Base-by-base conservation (phyloP, 1,140 invertebrate species). In the Drosophila pruinosa region DNA sequence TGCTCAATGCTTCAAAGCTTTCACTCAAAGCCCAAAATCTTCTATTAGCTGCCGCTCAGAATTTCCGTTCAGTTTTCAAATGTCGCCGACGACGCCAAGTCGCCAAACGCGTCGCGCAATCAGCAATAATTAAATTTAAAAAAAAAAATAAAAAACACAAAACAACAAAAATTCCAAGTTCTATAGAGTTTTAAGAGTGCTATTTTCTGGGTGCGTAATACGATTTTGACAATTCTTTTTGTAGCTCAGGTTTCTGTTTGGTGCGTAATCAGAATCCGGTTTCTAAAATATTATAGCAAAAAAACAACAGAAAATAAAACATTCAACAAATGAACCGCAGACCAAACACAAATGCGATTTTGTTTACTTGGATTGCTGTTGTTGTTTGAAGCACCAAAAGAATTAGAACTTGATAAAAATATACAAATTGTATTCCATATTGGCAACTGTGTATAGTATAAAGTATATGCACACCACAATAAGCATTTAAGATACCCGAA, bases 401-500 rank as follows among this genome's bases (percentile, higher is more conserved):
- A 72, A 64, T 41, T 73, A 73, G 81, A 83, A 76, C 76, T 73
- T 73, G 75, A 83, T 85, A 72, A 85, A 83, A 64, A 57, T 53
- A 56, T 1, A 82, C 56, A 78, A 62, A 72, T 41, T 36, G 52
- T 50, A 39, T 70, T 45, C 65, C 58, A 70, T 70, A 63, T 54
- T 70, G 67, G 59, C 58, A 38, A 53, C 21, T 47, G 10, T 47
- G 21, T 47, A 24, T 41, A 41, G n/a, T 41, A 14, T 41, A 31
- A 36, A 5, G 47, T 68, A 15, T 41, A 68, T 61, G 57, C 67
- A 57, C 43, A 39, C 34, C 34, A 41, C 38, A 63, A 47, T 36
- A 53, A 26, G 26, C 34, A 68, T 69, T 69, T 52, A 4, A 63
- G 57, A 62, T 43, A 69, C 28, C 43, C 17, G 12, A 19, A 17